Conservation (phyloP, 2,113 vertebrate species). For the Paraplagusia blochii region DNA sequence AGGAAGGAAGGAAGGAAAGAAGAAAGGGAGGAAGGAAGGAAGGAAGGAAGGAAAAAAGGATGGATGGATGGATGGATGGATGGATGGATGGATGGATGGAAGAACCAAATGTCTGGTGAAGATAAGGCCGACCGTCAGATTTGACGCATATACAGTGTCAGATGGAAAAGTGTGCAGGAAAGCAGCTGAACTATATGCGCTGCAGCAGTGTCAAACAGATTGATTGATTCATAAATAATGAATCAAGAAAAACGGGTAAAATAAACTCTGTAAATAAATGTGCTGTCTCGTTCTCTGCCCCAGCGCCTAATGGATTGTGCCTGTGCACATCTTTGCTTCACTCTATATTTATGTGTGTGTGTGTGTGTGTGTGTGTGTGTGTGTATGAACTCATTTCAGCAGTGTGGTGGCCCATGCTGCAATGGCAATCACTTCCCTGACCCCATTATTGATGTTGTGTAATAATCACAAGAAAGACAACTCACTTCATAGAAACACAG, state of each 20-base stretch:
- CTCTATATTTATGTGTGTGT: conserved; percentile 20
- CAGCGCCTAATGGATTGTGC: conserved; percentile 62
- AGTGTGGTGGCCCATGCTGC: conserved; percentile 42
- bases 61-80: too few relatives aligned
- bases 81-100: not conserved
- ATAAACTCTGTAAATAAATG: conserved; percentile 72
- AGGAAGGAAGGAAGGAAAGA: too few relatives aligned
- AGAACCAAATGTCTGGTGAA: conserved; percentile 8
- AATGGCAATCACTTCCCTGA: conserved; percentile 62
- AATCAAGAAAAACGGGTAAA: conserved; percentile 62
- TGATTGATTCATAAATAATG: conserved; percentile 70
- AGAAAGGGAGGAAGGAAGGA: too few relatives aligned
- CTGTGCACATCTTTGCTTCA: conserved; percentile 25
- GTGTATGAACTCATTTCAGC: conserved; percentile 14
- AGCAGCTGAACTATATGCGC: conserved; percentile 41
- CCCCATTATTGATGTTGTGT: conserved; percentile 49
- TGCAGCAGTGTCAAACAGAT: conserved; percentile 52
- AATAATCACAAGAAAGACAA: conserved; percentile 53
- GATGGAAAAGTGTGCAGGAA: conserved; percentile 34
- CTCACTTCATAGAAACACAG: conserved; percentile 30
- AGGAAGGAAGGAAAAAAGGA: too few relatives aligned
- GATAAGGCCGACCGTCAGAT: conserved; percentile 23
- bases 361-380: conserved; percentile 7
- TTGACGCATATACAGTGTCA: conserved; percentile 29
- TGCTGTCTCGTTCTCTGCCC: conserved; percentile 57